phyloP scores from a whole-genome alignment of 2,113 vertebrate genomes.

The Salvelinus namaycush region DNA sequence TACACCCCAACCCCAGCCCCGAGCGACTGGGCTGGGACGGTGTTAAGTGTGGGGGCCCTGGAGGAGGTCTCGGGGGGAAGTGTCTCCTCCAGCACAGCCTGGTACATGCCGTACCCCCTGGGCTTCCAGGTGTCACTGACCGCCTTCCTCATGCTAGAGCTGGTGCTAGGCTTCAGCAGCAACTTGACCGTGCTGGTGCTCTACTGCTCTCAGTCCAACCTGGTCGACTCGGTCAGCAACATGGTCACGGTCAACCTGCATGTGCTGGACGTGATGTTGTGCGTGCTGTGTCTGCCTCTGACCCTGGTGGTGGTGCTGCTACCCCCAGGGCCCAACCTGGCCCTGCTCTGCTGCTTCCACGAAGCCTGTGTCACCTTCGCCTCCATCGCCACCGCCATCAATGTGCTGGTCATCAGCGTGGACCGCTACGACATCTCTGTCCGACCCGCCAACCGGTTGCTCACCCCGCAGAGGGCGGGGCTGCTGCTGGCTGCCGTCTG shows the following conservation, averaged over 20 bases:
- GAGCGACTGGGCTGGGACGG: slow-evolving; percentile 62
- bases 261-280: slow-evolving; percentile 77
- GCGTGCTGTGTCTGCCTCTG: slow-evolving; percentile 77
- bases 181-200: slow-evolving; percentile 79
- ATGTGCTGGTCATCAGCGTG: slow-evolving; percentile 78
- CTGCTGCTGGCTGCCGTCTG: slow-evolving; percentile 75
- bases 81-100: slow-evolving; percentile 37
- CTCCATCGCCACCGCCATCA: slow-evolving; percentile 77
- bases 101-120: slow-evolving; percentile 71
- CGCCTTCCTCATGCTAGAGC: slow-evolving; percentile 77
- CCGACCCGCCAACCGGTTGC: slow-evolving; percentile 74
- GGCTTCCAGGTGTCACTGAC: slow-evolving; percentile 77
- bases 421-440: slow-evolving; percentile 81
- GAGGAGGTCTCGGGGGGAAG: slow-evolving; percentile 37
- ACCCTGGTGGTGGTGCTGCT: slow-evolving; percentile 75
- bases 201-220: slow-evolving; percentile 77
- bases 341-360: slow-evolving; percentile 78
- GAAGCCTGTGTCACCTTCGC: slow-evolving; percentile 81
- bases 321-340: slow-evolving; percentile 70
- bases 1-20: slow-evolving; percentile 67
- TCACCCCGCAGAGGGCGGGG: slow-evolving; percentile 70
- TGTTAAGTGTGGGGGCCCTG: slow-evolving; percentile 58
- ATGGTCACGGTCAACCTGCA: slow-evolving; percentile 79
- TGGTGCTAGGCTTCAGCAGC: slow-evolving; percentile 80
- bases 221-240: slow-evolving; percentile 81